A percentile compares a stretch with the other conserved stretches of the same genome.
These are phyloP conservation scores for Venusia cambrica DNA, from an alignment of 2,888 invertebrate species.

Conservation along the genomic window DNA sequence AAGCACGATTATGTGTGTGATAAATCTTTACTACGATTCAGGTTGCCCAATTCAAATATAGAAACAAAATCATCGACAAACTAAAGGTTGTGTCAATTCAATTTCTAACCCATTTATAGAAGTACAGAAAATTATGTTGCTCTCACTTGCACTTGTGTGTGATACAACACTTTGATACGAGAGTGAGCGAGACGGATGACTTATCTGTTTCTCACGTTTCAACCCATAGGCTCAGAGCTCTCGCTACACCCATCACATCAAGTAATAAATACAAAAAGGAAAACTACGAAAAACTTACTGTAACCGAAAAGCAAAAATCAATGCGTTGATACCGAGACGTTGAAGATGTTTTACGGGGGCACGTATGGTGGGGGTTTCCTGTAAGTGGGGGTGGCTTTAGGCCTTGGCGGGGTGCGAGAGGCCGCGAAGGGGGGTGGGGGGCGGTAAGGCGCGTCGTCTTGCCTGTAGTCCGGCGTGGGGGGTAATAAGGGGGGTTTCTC, in stretches of 20 bases:
- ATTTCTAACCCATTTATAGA: no score
- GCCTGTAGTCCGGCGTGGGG: constrained; percentile 85
- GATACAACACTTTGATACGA: no score
- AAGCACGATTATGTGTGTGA: constrained; percentile 17
- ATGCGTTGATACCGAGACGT: constrained; percentile 14
- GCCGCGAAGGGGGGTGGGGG: constrained; percentile 93
- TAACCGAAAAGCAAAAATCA: constrained; percentile 25
- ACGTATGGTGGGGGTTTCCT: constrained; percentile 98
- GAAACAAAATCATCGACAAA: not conserved
- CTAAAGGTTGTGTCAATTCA: not conserved
- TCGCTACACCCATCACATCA: no score
- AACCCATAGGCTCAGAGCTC: no score
- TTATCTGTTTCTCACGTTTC: no score
- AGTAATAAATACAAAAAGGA: no score
- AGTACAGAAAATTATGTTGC: no score
- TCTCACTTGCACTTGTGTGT: no score
- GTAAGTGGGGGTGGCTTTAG: constrained; percentile 94
- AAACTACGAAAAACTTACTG: no score
- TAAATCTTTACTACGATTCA: constrained; percentile 19
- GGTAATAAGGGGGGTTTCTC: constrained; percentile 96
- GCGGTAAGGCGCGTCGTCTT: constrained; percentile 89
- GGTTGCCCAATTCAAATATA: constrained; percentile 7
- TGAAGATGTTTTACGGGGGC: constrained; percentile 88
- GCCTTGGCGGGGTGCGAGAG: constrained; percentile 87
- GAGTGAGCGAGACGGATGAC: no score